A percentile compares a stretch with the other conserved stretches of the same genome.
These are phyloP conservation scores for Pardalotus punctatus DNA, from an alignment of 2,113 vertebrate genomes.

Conservation along the genomic window DNA sequence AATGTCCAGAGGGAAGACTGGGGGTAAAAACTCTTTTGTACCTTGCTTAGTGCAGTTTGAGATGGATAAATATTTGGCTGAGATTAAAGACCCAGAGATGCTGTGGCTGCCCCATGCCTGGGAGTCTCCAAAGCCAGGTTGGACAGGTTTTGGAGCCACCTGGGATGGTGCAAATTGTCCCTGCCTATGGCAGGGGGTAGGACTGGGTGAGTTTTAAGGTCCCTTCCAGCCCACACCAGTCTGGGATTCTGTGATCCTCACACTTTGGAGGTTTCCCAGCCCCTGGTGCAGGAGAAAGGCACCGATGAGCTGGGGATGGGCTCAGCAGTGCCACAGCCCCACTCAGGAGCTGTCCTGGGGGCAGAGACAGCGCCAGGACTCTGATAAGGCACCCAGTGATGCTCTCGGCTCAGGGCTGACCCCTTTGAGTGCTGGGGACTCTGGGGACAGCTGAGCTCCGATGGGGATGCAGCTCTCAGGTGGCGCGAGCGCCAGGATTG, in stretches of 20 bases:
- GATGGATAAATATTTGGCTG: neutral
- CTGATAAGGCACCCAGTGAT: neutral
- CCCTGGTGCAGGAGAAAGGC: neutral
- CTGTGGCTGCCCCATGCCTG: neutral
- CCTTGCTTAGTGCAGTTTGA: neutral
- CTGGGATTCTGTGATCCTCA: neutral
- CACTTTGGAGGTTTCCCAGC: neutral
- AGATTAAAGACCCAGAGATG: neutral
- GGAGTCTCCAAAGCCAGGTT: fast-evolving
- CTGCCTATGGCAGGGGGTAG: neutral
- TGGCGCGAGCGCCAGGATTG: fast-evolving
- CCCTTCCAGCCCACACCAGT: neutral
- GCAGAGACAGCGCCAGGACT: neutral
- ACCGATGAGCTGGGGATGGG: neutral
- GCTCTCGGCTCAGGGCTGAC: neutral
- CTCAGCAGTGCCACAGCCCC: neutral
- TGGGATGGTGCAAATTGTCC: neutral
- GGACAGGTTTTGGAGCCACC: neutral
- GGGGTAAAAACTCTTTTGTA: neutral
- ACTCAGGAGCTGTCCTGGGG: fast-evolving
- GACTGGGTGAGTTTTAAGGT: neutral
- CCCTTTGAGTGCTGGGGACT: fast-evolving
- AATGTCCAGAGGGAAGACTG: neutral
- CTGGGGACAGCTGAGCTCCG: neutral
- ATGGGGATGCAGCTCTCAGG: neutral